These are phyloP conservation scores for Drosophila sulfurigaster DNA, from an alignment of 1,140 invertebrate species.

Conservation along the genomic window DNA sequence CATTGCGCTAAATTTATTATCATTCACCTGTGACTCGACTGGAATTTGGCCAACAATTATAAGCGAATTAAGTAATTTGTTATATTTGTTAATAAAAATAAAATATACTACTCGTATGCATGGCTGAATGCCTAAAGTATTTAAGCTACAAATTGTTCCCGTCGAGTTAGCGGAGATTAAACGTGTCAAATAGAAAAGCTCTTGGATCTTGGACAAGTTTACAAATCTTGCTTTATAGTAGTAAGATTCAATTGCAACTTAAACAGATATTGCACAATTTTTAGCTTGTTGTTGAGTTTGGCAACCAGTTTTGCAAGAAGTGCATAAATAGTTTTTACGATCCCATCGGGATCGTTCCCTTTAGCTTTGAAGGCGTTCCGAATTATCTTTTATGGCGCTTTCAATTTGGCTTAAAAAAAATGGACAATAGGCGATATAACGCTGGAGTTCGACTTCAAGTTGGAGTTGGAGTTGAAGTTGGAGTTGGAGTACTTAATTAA, in stretches of 20 bases:
- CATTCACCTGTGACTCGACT: slow-evolving; percentile 10
- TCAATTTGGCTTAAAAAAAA: slow-evolving; percentile 47
- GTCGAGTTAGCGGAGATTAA: neutral
- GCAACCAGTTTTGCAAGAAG: slow-evolving; percentile 52
- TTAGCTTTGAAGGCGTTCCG: slow-evolving; percentile 49
- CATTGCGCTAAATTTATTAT: slow-evolving; percentile 11
- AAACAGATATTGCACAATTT: slow-evolving; percentile 27
- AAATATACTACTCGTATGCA: neutral
- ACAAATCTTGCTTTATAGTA: slow-evolving; percentile 43
- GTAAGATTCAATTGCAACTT: slow-evolving; percentile 21
- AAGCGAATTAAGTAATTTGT: slow-evolving; percentile 15
- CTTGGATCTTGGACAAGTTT: slow-evolving; percentile 20
- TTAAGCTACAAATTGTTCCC: neutral
- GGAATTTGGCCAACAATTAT: slow-evolving; percentile 20
- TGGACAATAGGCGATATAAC: slow-evolving; percentile 39
- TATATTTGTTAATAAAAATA: slow-evolving; percentile 1
- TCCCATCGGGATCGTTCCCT: slow-evolving; percentile 63
- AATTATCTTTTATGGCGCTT: slow-evolving; percentile 60
- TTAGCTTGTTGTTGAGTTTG: slow-evolving; percentile 9
- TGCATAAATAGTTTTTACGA: slow-evolving; percentile 50
- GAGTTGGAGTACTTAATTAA: slow-evolving; percentile 61
- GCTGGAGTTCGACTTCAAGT: too few relatives aligned
- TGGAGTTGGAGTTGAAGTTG: neutral
- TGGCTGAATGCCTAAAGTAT: neutral
- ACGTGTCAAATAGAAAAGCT: slow-evolving; percentile 8